Percentiles rank a stretch among this genome's conserved stretches.
Evolutionary conservation across 2,113 vertebrate genomes (phyloP).

Genomic region (Ammospiza nelsoni): DNA sequence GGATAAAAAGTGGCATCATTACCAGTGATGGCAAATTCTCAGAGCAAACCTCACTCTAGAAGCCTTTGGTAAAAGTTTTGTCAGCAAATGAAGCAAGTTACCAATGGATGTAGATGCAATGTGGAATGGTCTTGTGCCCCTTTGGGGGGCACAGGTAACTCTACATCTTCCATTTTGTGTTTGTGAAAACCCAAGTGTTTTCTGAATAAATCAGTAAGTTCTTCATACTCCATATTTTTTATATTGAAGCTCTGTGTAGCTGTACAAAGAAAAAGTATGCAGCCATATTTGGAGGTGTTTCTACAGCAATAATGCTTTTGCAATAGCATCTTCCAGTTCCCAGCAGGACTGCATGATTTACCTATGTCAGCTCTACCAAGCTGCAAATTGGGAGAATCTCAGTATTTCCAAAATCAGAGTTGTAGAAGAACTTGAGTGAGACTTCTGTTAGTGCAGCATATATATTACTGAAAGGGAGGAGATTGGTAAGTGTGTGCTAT

Average conservation of each 20-base stretch:
- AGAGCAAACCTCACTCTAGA: background rate
- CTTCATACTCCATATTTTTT: background rate
- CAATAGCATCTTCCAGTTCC: background rate
- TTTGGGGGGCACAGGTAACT: background rate
- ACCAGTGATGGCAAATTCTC: background rate
- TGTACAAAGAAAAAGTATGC: background rate
- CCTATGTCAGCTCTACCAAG: background rate
- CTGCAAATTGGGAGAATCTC: background rate
- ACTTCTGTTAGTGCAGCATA: background rate
- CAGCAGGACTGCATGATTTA: background rate
- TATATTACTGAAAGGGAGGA: background rate
- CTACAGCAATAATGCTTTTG: background rate
- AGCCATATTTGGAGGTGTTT: background rate
- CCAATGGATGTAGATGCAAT: background rate
- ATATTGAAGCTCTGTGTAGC: background rate
- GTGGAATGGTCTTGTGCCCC: background rate
- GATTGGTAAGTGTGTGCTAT: rapidly evolving
- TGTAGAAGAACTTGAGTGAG: background rate
- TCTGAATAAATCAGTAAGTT: background rate
- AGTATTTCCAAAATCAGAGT: background rate
- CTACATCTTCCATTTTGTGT: background rate
- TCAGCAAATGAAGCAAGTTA: background rate
- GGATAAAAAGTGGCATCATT: background rate
- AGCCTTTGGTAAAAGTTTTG: background rate
- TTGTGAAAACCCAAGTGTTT: background rate